Conservation (phyloP, 2,888 invertebrate genomes). For the Heteromurus nitidus region DNA sequence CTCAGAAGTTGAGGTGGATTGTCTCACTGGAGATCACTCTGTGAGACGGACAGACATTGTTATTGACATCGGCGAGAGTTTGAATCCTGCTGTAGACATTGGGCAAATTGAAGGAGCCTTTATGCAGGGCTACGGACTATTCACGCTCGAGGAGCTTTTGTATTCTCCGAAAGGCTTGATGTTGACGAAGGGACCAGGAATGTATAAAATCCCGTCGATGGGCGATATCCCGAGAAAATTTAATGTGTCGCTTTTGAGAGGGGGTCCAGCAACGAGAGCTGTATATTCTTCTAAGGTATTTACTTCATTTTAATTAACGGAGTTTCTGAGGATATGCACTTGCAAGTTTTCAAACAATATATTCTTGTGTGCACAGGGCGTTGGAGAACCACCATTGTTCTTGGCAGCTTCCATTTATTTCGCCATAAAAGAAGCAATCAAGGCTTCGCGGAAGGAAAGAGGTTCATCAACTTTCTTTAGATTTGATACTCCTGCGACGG, state of each 20-base stretch:
- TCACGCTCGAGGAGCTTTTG: slow-evolving; percentile 91
- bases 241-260: slow-evolving; percentile 92
- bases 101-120: slow-evolving; percentile 98
- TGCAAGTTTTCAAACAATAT: slow-evolving; percentile 75
- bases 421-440: slow-evolving; percentile 91
- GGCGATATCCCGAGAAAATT: slow-evolving; percentile 93
- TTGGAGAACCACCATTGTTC: slow-evolving; percentile 96
- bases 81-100: slow-evolving; percentile 97
- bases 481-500: slow-evolving; percentile 90
- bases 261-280: slow-evolving; percentile 90
- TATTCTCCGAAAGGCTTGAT: slow-evolving; percentile 89
- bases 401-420: slow-evolving; percentile 91
- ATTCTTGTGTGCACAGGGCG: slow-evolving; percentile 79
- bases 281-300: slow-evolving; percentile 96
- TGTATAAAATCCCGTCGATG: slow-evolving; percentile 95
- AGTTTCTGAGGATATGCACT: slow-evolving; percentile 63
- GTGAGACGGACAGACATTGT: slow-evolving; percentile 91
- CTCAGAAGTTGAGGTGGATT: slow-evolving; percentile 94
- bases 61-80: slow-evolving; percentile 95
- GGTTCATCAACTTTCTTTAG: slow-evolving; percentile 80
- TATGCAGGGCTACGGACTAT: slow-evolving; percentile 94
- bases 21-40: slow-evolving; percentile 94
- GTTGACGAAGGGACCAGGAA: slow-evolving; percentile 91
- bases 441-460: slow-evolving; percentile 84
- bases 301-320: not conserved